These are phyloP conservation scores for Entomobrya proxima DNA, from an alignment of 2,888 invertebrate genomes.

Conservation along the genomic window DNA sequence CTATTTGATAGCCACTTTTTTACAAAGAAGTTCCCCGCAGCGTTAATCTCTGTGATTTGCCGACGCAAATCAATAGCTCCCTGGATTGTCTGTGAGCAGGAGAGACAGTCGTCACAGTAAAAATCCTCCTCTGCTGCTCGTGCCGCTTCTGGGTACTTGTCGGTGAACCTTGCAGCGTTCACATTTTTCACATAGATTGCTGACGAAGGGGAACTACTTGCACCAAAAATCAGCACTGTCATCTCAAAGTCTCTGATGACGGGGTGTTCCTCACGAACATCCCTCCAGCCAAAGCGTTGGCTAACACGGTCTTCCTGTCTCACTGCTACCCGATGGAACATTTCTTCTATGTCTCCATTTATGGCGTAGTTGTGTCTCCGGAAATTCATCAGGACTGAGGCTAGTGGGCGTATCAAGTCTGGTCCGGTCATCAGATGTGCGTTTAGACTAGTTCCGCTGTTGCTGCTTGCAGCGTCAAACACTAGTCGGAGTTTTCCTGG, in stretches of 20 bases:
- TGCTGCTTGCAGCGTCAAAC: constrained; percentile 22
- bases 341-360: constrained; percentile 48
- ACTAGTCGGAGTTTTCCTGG: constrained; percentile 43
- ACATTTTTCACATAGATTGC: too few relatives aligned
- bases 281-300: not conserved
- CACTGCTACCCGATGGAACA: constrained; percentile 41
- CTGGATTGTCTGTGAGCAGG: too few relatives aligned
- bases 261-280: not conserved
- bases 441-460: not conserved
- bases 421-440: constrained; percentile 12
- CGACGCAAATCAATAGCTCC: too few relatives aligned
- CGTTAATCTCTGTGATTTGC: too few relatives aligned
- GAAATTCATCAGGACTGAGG: constrained; percentile 19
- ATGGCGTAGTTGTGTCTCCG: constrained; percentile 20
- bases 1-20: too few relatives aligned
- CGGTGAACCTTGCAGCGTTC: too few relatives aligned
- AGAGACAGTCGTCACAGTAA: too few relatives aligned
- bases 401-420: constrained; percentile 11
- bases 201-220: too few relatives aligned
- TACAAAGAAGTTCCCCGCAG: too few relatives aligned
- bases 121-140: too few relatives aligned
- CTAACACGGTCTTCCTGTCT: not conserved
- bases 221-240: constrained; percentile 49
- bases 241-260: constrained; percentile 30
- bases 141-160: too few relatives aligned